These are phyloP conservation scores for Perccottus glenii DNA, from an alignment of 2,113 vertebrate species.

Conservation along the genomic window DNA sequence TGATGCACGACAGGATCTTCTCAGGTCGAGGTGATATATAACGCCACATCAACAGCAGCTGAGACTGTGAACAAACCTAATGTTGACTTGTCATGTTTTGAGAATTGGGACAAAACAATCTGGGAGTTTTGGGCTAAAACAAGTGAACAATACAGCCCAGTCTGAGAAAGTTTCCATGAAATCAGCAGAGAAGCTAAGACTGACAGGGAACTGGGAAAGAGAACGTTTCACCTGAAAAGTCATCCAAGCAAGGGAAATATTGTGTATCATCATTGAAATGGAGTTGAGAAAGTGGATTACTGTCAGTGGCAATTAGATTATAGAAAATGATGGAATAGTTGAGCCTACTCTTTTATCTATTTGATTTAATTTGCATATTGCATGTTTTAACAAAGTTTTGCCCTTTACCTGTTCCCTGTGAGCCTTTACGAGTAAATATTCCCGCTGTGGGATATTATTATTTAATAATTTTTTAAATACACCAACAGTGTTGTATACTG, in stretches of 20 bases:
- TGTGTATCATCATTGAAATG: conserved; percentile 21
- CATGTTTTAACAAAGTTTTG: too few species aligned
- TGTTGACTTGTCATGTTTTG: conserved; percentile 71
- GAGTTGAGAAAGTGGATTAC: conserved; percentile 19
- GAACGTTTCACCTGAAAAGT: conserved; percentile 35
- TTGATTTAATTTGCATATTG: too few species aligned
- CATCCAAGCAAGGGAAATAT: conserved; percentile 6
- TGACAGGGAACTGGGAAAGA: conserved; percentile 30
- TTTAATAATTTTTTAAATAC: too few species aligned
- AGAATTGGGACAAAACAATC: conserved; percentile 76
- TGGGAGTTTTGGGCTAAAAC: conserved; percentile 61
- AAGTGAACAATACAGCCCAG: conserved; percentile 65
- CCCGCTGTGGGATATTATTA: too few species aligned
- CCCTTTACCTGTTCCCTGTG: too few species aligned
- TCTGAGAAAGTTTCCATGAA: conserved; percentile 63
- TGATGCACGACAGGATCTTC: conserved; percentile 56
- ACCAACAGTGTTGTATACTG: too few species aligned
- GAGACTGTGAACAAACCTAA: conserved; percentile 37
- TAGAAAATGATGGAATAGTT: too few species aligned
- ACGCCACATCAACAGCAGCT: conserved; percentile 56
- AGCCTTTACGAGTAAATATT: too few species aligned
- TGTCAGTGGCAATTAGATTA: conserved; percentile 1
- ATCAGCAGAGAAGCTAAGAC: conserved; percentile 52
- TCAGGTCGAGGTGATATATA: conserved; percentile 47
- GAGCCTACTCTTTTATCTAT: too few species aligned